A percentile compares a stretch with the other conserved stretches of the same genome.
These are phyloP conservation scores for Metopolophium dirhodum DNA, from an alignment of 1,140 invertebrate species.

Conservation along the genomic window DNA sequence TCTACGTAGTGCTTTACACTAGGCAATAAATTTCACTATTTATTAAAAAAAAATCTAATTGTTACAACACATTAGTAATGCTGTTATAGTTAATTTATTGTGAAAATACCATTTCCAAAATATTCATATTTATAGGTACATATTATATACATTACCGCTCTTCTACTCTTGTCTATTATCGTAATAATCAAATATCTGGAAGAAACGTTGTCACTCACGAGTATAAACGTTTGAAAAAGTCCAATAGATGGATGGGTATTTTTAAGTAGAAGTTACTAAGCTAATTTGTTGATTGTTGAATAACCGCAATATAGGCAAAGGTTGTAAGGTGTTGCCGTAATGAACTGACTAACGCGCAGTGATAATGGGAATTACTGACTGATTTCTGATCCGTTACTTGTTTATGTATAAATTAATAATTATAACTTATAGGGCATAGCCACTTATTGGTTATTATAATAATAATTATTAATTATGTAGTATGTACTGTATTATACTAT, in stretches of 20 bases:
- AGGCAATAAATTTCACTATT: neutral
- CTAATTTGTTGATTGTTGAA: neutral
- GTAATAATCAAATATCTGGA: neutral
- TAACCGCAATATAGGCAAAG: neutral
- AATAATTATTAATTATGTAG: no score
- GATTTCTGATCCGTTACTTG: no score
- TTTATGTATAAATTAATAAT: no score
- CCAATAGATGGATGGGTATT: neutral
- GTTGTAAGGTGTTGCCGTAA: no score
- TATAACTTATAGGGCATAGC: no score
- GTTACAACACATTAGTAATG: neutral
- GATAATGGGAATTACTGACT: no score
- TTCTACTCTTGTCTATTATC: neutral
- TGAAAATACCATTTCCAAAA: no score
- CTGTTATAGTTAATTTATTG: neutral
- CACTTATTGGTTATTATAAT: no score
- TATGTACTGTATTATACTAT: no score
- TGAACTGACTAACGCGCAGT: no score
- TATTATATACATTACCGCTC: neutral
- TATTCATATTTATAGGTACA: no score
- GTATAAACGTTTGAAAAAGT: neutral
- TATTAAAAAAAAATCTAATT: neutral
- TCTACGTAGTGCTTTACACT: neutral
- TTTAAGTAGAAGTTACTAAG: neutral
- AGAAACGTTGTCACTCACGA: neutral